Conservation (phyloP, 92 coral and sea anemone species). For the Pocillopora meandrina region DNA sequence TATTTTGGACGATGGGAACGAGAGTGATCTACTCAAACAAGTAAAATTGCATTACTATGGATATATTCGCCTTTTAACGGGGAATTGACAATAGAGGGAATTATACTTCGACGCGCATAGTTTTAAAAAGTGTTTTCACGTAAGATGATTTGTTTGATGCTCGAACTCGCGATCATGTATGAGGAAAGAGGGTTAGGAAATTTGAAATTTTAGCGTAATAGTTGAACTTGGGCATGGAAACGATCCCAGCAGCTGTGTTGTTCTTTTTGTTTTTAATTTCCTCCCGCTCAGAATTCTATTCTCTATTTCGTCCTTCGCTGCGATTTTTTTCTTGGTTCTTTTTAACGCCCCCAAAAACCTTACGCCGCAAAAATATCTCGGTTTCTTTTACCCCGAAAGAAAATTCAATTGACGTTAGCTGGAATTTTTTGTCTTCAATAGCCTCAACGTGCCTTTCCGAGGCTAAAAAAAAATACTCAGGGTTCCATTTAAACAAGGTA, state of each 20-base stretch:
- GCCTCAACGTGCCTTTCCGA: constrained; percentile 33
- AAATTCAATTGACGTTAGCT: not conserved
- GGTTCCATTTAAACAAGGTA: constrained; percentile 75
- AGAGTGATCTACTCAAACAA: constrained; percentile 44
- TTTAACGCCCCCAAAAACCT: not conserved
- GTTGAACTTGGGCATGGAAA: constrained; percentile 53
- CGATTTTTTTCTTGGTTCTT: constrained; percentile 7
- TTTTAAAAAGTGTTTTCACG: not conserved
- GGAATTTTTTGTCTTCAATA: constrained; percentile 24
- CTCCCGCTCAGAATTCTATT: constrained; percentile 54
- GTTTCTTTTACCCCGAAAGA: not conserved
- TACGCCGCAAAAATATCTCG: not conserved
- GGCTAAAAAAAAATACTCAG: constrained; percentile 29
- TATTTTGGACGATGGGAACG: constrained; percentile 25
- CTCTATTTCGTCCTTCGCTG: constrained; percentile 29
- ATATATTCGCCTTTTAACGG: constrained; percentile 29
- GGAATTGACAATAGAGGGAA: not conserved
- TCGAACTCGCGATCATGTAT: no score
- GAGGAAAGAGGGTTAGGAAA: constrained; percentile 35
- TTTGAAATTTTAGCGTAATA: constrained; percentile 35
- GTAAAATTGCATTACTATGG: constrained; percentile 60
- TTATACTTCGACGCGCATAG: constrained; percentile 1
- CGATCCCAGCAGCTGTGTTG: constrained; percentile 79
- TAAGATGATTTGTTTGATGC: not conserved
- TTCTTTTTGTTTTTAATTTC: constrained; percentile 85